A percentile compares a stretch with the other conserved stretches of the same genome.
phyloP scores from a whole-genome alignment of 53 echinoderm and acorn worm genomes.

The Antedon mediterranea region DNA sequence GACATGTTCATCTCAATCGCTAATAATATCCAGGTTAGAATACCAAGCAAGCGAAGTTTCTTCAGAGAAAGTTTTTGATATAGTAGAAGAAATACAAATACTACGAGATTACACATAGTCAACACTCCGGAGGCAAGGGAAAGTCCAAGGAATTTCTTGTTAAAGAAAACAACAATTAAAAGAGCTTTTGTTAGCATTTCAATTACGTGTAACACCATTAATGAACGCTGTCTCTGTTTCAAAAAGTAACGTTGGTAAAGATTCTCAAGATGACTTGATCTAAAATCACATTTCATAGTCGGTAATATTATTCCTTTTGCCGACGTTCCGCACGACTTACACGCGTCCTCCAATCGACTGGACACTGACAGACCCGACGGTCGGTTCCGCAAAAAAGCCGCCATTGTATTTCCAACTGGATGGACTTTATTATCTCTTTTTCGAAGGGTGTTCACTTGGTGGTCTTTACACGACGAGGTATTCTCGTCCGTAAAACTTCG shows the following conservation, averaged over 20 bases:
- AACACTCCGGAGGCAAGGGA: not conserved
- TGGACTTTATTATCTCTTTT: not conserved
- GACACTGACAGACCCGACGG: not conserved
- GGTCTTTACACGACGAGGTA: not conserved
- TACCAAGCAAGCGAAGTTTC: not conserved
- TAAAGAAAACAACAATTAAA: not conserved
- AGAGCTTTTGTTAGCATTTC: not conserved
- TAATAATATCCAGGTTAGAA: not conserved
- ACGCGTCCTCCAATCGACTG: not conserved
- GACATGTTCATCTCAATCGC: not conserved
- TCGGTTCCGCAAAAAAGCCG: not conserved
- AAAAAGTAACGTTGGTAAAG: not conserved
- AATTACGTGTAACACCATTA: not conserved
- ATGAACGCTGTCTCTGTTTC: not conserved
- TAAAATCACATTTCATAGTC: not conserved
- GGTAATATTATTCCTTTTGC: not conserved
- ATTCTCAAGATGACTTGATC: not conserved
- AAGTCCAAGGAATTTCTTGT: not conserved
- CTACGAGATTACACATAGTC: not conserved
- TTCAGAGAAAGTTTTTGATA: not conserved
- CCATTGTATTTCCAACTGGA: not conserved
- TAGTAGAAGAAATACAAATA: not conserved
- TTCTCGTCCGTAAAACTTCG: not conserved
- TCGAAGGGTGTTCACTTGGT: not conserved
- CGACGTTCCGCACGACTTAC: not conserved